These are phyloP conservation scores for Desmodus rotundus DNA, from an alignment of 2,113 vertebrate species.

Conservation along the genomic window DNA sequence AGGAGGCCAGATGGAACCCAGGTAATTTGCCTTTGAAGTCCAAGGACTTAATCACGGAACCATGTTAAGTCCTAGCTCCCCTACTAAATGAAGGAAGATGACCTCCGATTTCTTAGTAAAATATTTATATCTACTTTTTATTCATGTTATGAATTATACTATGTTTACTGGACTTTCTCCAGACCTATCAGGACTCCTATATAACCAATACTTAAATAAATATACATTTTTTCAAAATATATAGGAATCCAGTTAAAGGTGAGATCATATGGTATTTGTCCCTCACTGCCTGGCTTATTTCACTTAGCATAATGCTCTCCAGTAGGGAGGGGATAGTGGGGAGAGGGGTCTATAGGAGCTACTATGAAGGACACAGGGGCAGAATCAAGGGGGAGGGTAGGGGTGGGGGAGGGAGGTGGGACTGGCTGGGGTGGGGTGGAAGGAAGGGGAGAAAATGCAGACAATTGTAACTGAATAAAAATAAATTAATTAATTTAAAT, in stretches of 20 bases:
- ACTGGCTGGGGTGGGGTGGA: too few relatives aligned
- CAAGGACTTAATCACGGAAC: not conserved
- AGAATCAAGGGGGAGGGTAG: too few relatives aligned
- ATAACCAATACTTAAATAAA: not conserved
- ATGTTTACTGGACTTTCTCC: not conserved
- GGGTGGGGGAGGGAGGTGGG: too few relatives aligned
- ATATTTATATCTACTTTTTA: not conserved
- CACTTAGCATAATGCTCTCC: too few relatives aligned
- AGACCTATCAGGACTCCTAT: not conserved
- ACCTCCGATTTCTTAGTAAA: not conserved
- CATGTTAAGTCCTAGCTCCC: not conserved
- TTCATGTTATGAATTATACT: not conserved
- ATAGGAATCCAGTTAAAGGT: not conserved
- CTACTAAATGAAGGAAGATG: not conserved
- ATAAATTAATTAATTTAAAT: too few relatives aligned
- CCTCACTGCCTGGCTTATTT: too few relatives aligned
- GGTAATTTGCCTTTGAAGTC: not conserved
- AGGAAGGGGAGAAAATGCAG: too few relatives aligned
- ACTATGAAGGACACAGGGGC: too few relatives aligned
- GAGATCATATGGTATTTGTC: too few relatives aligned
- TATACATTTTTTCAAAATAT: not conserved
- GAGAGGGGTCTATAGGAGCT: too few relatives aligned
- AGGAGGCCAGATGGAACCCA: not conserved
- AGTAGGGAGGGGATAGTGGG: too few relatives aligned
- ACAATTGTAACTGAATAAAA: too few relatives aligned